These are phyloP conservation scores for Fulica atra DNA, from an alignment of 2,113 vertebrate genomes.

Conservation along the genomic window DNA sequence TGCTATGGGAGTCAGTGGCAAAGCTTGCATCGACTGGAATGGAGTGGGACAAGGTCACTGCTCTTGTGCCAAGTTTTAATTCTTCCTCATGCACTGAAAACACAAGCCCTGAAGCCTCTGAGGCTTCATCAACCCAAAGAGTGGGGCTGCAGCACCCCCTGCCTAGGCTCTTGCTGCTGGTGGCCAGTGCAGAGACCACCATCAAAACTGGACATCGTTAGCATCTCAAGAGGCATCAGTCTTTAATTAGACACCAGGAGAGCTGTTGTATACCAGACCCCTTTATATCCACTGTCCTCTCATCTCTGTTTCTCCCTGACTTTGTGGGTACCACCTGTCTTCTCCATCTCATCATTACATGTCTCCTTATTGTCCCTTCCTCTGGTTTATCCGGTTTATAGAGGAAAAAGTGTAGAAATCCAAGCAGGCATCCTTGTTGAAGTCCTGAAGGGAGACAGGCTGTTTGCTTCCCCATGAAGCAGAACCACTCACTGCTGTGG, in stretches of 20 bases:
- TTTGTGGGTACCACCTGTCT: background rate
- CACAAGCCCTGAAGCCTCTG: background rate
- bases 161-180: background rate
- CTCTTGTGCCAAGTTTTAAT: background rate
- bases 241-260: background rate
- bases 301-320: background rate
- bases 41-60: accelerated
- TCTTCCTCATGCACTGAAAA: background rate
- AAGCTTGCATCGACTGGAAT: background rate
- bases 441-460: background rate
- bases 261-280: background rate
- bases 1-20: background rate
- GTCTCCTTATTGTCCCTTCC: background rate
- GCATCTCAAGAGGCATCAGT: background rate
- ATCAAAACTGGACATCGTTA: background rate
- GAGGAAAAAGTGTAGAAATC: background rate
- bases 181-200: background rate
- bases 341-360: background rate
- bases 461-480: background rate
- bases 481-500: background rate
- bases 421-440: background rate
- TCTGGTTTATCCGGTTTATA: background rate
- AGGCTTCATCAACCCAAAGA: background rate
- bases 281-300: background rate
- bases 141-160: background rate